A percentile compares a stretch with the other conserved stretches of the same genome.
Conservation (phyloP, 2,888 invertebrate species). For the Empis stercorea region DNA sequence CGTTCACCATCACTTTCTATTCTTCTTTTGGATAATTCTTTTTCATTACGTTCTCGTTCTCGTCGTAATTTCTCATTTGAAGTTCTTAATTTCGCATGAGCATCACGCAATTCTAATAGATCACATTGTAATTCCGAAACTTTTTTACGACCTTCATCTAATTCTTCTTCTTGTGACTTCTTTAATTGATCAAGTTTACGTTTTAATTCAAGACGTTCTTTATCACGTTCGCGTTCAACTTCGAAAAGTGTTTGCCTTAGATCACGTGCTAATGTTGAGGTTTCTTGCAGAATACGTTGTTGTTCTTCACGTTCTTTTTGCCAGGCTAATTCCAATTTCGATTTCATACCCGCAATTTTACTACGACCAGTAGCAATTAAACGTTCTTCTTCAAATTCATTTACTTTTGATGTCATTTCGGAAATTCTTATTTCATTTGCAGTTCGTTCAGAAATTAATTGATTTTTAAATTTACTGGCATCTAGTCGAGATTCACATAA, state of each 20-base stretch:
- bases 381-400: slow-evolving; percentile 71
- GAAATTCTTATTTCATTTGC: slow-evolving; percentile 74
- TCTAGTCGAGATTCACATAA: slow-evolving; percentile 72
- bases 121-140: slow-evolving; percentile 75
- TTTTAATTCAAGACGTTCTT: slow-evolving; percentile 76
- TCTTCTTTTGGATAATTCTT: slow-evolving; percentile 55
- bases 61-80: slow-evolving; percentile 81
- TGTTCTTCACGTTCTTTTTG: slow-evolving; percentile 88
- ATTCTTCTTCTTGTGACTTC: slow-evolving; percentile 74
- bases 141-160: slow-evolving; percentile 78
- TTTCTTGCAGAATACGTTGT: slow-evolving; percentile 78
- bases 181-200: slow-evolving; percentile 74
- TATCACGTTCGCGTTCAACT: slow-evolving; percentile 80
- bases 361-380: slow-evolving; percentile 70
- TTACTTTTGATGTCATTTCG: slow-evolving; percentile 70
- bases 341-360: slow-evolving; percentile 72
- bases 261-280: slow-evolving; percentile 77
- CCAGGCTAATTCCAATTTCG: slow-evolving; percentile 84
- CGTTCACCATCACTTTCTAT: slow-evolving; percentile 54
- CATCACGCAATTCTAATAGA: slow-evolving; percentile 74
- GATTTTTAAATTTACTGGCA: slow-evolving; percentile 72
- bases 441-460: slow-evolving; percentile 78
- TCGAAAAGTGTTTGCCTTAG: slow-evolving; percentile 76
- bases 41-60: slow-evolving; percentile 75
- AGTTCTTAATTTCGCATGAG: slow-evolving; percentile 80